Conservation (phyloP, 2,113 vertebrate species). For the Phycodurus eques region DNA sequence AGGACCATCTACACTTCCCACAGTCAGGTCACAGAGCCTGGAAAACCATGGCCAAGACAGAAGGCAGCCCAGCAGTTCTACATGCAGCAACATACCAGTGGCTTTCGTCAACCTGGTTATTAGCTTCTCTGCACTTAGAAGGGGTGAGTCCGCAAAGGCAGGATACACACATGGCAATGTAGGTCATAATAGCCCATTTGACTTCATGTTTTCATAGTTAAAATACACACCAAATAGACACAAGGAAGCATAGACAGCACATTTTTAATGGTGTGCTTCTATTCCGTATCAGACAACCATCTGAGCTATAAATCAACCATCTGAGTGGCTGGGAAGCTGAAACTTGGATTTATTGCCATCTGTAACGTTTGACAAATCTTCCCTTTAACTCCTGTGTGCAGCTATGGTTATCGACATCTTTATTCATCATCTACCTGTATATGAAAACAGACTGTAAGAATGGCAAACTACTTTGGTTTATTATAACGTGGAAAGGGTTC, state of each 20-base stretch:
- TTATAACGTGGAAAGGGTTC: too few species aligned
- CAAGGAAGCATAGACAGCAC: not conserved
- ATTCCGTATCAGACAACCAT: not conserved
- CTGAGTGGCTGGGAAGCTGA: not conserved
- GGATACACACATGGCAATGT: conserved; percentile 12
- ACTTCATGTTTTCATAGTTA: conserved; percentile 3
- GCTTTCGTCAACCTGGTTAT: conserved; percentile 66
- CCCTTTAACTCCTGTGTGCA: not conserved
- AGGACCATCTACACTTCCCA: conserved; percentile 48
- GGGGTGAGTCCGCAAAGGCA: conserved; percentile 23
- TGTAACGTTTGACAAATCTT: not conserved
- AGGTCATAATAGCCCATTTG: conserved; percentile 38
- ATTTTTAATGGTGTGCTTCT: not conserved
- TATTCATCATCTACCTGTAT: not conserved
- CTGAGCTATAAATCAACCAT: not conserved
- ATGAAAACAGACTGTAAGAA: not conserved
- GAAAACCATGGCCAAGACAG: conserved; percentile 26
- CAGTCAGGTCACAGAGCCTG: conserved; percentile 33
- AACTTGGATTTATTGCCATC: not conserved
- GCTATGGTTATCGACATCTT: not conserved
- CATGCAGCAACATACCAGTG: conserved; percentile 61
- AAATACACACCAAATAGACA: not conserved
- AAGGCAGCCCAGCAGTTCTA: conserved; percentile 44
- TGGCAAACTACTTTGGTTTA: not conserved
- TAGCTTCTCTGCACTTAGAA: conserved; percentile 35